phyloP scores from a whole-genome alignment of 1,140 invertebrate species.

The Frieseomelitta varia region DNA sequence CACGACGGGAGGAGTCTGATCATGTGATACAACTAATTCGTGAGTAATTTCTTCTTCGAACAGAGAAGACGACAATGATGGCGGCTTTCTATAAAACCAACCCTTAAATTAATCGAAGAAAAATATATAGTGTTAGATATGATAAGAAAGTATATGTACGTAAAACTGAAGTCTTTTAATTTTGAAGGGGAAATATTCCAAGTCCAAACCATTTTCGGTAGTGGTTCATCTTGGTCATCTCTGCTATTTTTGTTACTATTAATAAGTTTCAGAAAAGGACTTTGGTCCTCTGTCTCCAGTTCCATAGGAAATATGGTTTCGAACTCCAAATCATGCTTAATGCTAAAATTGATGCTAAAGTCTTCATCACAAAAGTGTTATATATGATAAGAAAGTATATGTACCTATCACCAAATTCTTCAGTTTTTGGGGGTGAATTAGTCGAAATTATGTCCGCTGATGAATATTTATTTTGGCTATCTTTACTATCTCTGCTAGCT shows the following conservation, averaged over 20 bases:
- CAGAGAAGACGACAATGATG: slow-evolving; percentile 70
- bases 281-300: slow-evolving; percentile 77
- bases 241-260: slow-evolving; percentile 82
- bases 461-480: slow-evolving; percentile 80
- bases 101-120: neutral
- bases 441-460: slow-evolving; percentile 72
- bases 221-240: slow-evolving; percentile 81
- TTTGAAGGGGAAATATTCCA: slow-evolving; percentile 76
- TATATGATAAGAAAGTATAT: slow-evolving; percentile 10
- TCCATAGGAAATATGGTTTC: slow-evolving; percentile 82
- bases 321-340: slow-evolving; percentile 75
- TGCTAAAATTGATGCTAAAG: slow-evolving; percentile 82
- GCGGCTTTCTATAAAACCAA: slow-evolving; percentile 66
- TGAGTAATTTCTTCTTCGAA: slow-evolving; percentile 71
- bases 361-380: slow-evolving; percentile 85
- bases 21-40: slow-evolving; percentile 75
- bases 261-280: too few species aligned
- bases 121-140: neutral
- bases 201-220: slow-evolving; percentile 71
- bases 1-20: slow-evolving; percentile 84
- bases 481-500: slow-evolving; percentile 75
- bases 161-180: slow-evolving; percentile 77
- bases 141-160: slow-evolving; percentile 66
- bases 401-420: slow-evolving; percentile 80
- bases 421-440: slow-evolving; percentile 74